Evolutionary conservation across 2,797 vertebrate genomes (phyloP).

Genomic region (Nasua narica): DNA sequence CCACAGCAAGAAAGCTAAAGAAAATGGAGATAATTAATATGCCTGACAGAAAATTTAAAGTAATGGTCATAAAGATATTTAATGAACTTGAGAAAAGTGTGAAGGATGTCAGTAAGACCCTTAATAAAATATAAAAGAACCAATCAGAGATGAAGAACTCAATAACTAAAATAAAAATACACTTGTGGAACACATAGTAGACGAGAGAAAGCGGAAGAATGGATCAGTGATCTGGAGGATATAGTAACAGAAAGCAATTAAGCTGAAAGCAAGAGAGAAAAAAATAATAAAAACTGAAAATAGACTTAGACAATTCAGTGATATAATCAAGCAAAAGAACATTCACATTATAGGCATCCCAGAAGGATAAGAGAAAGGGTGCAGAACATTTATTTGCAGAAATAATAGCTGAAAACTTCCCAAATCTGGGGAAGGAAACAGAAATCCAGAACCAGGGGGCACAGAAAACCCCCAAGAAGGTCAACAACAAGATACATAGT

Average conservation of each 20-base stretch:
- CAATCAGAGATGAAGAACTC: not conserved
- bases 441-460: not conserved
- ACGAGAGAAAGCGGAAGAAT: not conserved
- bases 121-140: not conserved
- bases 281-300: not conserved
- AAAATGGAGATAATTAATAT: not conserved
- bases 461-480: not conserved
- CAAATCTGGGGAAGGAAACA: not conserved
- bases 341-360: not conserved
- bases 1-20: not conserved
- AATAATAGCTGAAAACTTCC: not conserved
- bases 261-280: not conserved
- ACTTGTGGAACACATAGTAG: not conserved
- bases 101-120: not conserved
- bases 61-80: not conserved
- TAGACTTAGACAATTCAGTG: not conserved
- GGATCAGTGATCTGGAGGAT: not conserved
- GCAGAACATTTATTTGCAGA: not conserved
- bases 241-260: not conserved
- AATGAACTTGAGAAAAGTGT: not conserved
- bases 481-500: not conserved
- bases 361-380: not conserved
- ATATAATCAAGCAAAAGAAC: not conserved
- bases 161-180: not conserved
- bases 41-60: not conserved